phyloP scores from a whole-genome alignment of 2,113 vertebrate genomes.

The Suncus etruscus region DNA sequence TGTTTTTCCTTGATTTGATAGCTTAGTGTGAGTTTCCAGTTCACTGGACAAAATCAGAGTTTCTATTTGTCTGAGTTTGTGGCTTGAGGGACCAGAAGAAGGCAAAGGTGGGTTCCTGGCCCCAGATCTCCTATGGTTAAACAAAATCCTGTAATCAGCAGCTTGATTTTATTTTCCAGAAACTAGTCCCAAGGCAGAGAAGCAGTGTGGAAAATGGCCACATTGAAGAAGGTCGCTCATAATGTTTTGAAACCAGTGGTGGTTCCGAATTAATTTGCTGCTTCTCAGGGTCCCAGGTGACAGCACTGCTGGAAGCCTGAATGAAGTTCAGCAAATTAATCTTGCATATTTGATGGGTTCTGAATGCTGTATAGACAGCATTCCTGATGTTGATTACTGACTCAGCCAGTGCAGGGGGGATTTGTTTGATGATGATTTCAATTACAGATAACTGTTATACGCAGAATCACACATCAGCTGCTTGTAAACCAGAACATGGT shows the following conservation, averaged over 20 bases:
- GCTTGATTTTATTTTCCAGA: background rate
- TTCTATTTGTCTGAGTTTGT: background rate
- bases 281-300: conserved; percentile 67
- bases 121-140: background rate
- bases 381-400: conserved; percentile 57
- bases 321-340: conserved; percentile 68
- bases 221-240: background rate
- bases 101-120: background rate
- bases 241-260: conserved; percentile 9
- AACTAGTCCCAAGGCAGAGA: conserved; percentile 27
- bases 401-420: background rate
- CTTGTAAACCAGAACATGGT: conserved; percentile 1
- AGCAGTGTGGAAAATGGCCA: background rate
- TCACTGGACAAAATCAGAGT: background rate
- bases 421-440: conserved; percentile 60
- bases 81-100: background rate
- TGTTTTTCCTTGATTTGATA: background rate
- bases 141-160: background rate
- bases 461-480: background rate
- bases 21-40: background rate
- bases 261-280: conserved; percentile 57
- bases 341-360: conserved; percentile 58
- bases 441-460: conserved; percentile 31
- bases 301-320: conserved; percentile 51
- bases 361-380: conserved; percentile 50